Evolutionary conservation across 2,797 vertebrate species (phyloP), one percentile per base, ranked within the genome.

Genomic region (Notamacropus eugenii): DNA sequence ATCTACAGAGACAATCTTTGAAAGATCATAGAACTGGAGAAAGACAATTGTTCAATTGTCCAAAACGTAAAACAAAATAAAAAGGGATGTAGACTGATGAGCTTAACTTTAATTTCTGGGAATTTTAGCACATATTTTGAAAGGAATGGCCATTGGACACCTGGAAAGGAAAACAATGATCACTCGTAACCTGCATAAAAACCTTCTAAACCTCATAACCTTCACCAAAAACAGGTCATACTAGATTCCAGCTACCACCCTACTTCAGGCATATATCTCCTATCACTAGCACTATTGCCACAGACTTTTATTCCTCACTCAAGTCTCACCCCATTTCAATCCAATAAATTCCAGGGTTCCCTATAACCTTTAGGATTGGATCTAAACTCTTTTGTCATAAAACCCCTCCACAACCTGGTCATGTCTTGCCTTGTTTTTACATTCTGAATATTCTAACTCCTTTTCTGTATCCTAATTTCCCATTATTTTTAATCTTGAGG

Each of bases 401-500:
- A 92, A 96, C 82, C 55, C 50, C 12, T 82, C 1, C 31, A 91
- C 9, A 31, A 9, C n/a, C 22, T 94, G 16, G 92, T 82, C 93
- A 22, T 55, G 92, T 96, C 94, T 92, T 57, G 13, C 55, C 34
- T 10, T 59, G 56, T 92, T 94, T 74, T 87, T 91, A 57, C 58
- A 54, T 93, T 92, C 95, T 90, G 55, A 29, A 92, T 91, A 94
- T 93, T 74, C n/a, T 90, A 91, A 96, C 94, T 92, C 28, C 5
- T 93, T 52, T 91, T n/a, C 67, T 27, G n/a, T 90, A 87, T 90
- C 92, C n/a, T 29, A 87, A 62, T 95, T 59, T 93, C 28, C 46
- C 55, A 94, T 92, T 67, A 82, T 22, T 57, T 95, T 92, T 50
- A 16, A 27, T 55, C 57, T 94, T 92, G 46, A 62, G 59, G 31